Conservation (phyloP, 2,113 vertebrate species). For the Actinemys pallida region DNA sequence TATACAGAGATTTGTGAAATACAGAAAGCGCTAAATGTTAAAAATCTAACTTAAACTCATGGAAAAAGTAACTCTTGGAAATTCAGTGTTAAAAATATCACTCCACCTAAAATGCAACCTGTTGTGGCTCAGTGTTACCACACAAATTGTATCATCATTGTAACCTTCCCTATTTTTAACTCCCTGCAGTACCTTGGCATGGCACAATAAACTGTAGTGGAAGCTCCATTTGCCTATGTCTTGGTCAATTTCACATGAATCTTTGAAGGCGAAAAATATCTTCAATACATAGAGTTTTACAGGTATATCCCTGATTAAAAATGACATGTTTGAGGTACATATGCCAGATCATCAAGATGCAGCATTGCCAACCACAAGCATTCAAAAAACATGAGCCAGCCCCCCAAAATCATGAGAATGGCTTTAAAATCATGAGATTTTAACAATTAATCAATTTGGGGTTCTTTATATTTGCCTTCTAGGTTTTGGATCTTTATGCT, state of each 20-base stretch:
- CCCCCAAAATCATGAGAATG: not conserved
- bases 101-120: not conserved
- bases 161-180: not conserved
- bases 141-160: rapidly evolving
- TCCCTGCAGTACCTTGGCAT: not conserved
- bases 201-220: not conserved
- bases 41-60: not conserved
- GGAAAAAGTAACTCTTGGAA: not conserved
- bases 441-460: not conserved
- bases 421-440: not conserved
- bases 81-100: rapidly evolving
- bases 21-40: not conserved
- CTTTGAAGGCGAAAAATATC: not conserved
- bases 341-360: constrained; percentile 41
- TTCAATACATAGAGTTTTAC: constrained; percentile 12
- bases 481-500: not conserved
- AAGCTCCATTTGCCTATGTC: not conserved
- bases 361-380: constrained; percentile 1
- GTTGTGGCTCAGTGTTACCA: not conserved
- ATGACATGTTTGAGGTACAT: constrained; percentile 45
- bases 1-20: not conserved
- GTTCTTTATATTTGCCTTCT: not conserved
- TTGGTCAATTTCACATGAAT: not conserved
- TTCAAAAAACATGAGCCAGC: constrained; percentile 12
- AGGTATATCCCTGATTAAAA: constrained; percentile 61